These are phyloP conservation scores for Callithrix jacchus DNA, from an alignment of 2,113 vertebrate species.

Conservation along the genomic window DNA sequence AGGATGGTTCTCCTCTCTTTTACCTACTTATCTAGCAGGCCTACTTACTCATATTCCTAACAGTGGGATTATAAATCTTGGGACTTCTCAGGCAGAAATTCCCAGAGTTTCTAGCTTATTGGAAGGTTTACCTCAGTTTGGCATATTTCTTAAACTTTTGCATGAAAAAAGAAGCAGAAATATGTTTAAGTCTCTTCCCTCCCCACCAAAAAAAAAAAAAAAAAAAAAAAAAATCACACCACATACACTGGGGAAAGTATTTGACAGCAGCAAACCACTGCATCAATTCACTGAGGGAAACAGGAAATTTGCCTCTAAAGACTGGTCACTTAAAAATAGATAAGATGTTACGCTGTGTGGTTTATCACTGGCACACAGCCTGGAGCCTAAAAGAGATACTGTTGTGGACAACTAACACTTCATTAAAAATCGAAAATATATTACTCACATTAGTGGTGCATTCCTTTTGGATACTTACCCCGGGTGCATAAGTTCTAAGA, in stretches of 20 bases:
- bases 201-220: neutral
- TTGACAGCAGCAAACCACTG: constrained; percentile 41
- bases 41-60: neutral
- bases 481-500: neutral
- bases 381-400: constrained; percentile 69
- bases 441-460: constrained; percentile 50
- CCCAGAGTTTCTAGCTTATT: neutral
- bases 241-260: neutral
- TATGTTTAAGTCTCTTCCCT: neutral
- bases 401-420: constrained; percentile 73
- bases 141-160: neutral
- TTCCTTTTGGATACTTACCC: neutral
- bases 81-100: neutral
- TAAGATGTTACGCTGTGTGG: constrained; percentile 54
- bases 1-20: neutral
- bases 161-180: neutral
- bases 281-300: constrained; percentile 55
- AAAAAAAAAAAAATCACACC: neutral
- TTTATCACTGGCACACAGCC: constrained; percentile 75
- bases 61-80: neutral
- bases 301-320: constrained; percentile 59
- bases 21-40: neutral
- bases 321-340: constrained; percentile 71
- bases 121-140: neutral
- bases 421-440: constrained; percentile 77